Conservation (phyloP, 2,113 vertebrate genomes). For the Marcusenius ussheri region DNA sequence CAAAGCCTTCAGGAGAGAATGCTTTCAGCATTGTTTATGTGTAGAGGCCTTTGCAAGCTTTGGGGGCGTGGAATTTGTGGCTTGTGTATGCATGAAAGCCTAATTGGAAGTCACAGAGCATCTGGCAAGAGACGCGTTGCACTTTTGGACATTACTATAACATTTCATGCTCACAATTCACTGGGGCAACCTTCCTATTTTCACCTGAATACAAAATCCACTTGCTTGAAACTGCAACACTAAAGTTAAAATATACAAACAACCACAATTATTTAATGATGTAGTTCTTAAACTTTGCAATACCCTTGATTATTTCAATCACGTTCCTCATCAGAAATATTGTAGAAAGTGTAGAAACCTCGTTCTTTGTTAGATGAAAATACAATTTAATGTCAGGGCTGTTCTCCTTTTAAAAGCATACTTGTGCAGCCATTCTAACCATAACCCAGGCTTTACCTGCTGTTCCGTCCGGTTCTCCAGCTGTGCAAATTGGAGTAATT, state of each 20-base stretch:
- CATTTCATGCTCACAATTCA: neutral
- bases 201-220: neutral
- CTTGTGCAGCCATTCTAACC: neutral
- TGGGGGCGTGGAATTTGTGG: neutral
- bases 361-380: neutral
- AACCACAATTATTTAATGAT: neutral
- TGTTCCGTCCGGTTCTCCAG: neutral
- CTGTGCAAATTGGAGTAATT: slow-evolving; percentile 5
- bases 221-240: neutral
- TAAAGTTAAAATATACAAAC: neutral
- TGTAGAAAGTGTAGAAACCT: neutral
- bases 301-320: neutral
- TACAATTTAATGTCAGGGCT: neutral
- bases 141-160: neutral
- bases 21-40: neutral
- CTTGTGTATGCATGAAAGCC: neutral
- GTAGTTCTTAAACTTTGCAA: neutral
- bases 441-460: neutral
- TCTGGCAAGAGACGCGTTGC: neutral
- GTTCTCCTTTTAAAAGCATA: neutral
- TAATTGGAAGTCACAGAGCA: neutral
- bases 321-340: neutral
- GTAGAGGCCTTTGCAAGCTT: neutral
- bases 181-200: neutral
- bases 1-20: neutral